Conservation (phyloP, 1,140 invertebrate species). For the Halesus radiatus region DNA sequence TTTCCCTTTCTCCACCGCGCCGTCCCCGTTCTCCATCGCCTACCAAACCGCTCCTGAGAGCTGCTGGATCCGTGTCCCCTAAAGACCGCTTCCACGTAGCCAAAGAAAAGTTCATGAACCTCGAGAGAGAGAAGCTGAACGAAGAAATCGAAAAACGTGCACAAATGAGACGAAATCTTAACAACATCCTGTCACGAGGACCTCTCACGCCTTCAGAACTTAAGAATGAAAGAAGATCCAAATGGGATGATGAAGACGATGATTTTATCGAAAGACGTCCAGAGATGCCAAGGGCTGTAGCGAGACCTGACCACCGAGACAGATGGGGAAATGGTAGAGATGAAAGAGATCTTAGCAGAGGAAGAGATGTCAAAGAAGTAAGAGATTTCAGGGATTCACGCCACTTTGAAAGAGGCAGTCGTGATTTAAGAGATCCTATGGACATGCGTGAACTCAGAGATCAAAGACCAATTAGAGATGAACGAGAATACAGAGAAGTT, state of each 20-base stretch:
- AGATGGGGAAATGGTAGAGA: slow-evolving; percentile 48
- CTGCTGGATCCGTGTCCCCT: slow-evolving; percentile 69
- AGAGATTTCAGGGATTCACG: slow-evolving; percentile 45
- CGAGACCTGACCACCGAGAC: slow-evolving; percentile 60
- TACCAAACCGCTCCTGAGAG: slow-evolving; percentile 53
- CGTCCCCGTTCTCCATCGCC: slow-evolving; percentile 52
- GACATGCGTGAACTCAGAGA: slow-evolving; percentile 52
- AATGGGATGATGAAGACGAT: slow-evolving; percentile 48
- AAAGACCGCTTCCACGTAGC: slow-evolving; percentile 86
- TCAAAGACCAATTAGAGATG: slow-evolving; percentile 26
- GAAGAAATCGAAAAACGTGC: slow-evolving; percentile 69
- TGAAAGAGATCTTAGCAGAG: slow-evolving; percentile 33
- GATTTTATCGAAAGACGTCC: slow-evolving; percentile 62
- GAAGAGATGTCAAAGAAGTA: slow-evolving; percentile 31
- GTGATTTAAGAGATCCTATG: slow-evolving; percentile 44
- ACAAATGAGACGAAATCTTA: slow-evolving; percentile 66
- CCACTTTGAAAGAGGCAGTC: slow-evolving; percentile 23
- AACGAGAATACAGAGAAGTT: slow-evolving; percentile 41
- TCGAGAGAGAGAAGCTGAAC: slow-evolving; percentile 79
- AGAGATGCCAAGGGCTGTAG: slow-evolving; percentile 63
- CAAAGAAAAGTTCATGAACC: slow-evolving; percentile 84
- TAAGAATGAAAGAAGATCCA: slow-evolving; percentile 43
- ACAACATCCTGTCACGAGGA: slow-evolving; percentile 62
- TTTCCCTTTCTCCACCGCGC: slow-evolving; percentile 62
- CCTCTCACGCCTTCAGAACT: slow-evolving; percentile 59